Base-by-base conservation (phyloP, 2,888 invertebrate genomes). In the Noctua fimbriata region DNA sequence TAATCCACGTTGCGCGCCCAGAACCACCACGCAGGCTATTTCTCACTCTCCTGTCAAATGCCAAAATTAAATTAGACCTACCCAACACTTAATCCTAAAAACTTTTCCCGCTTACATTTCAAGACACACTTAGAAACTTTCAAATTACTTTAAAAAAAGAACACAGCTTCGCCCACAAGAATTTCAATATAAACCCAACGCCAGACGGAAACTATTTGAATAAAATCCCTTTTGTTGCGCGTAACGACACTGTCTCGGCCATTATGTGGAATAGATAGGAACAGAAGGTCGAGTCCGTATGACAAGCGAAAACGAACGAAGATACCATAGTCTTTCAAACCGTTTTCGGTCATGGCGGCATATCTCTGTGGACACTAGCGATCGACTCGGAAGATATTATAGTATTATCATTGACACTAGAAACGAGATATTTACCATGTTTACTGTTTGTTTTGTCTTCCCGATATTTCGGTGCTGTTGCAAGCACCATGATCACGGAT, bases 141-240 rank as follows among this genome's bases (percentile, higher is more conserved):
- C n/a, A 83, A 87, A 87, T 87, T 77, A 73, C 80, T 79, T 71
- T 7, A 16, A 81, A 79, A 83, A 83, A 87, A 78, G 69, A 80
- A 47, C 73, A 32, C 74, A 21, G 66, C 72, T 36, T 76, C 65
- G 49, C 65, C 83, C 83, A 72, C 83, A 84, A 82, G 89, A 89
- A 89, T 89, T 89, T 89, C 89, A 89, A 89, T 89, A 89, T 88
- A 88, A 88, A 85, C 75, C 85, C 75, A 69, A 70, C 78, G 73
- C 72, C 79, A 83, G 83, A 88, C 88, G 80, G 84, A 83, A 91
- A 90, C 91, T 91, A 92, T 92, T 92, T 91, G 89, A 92, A 92
- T 93, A 92, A 92, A 93, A 92, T 90, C 88, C 86, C 88, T 90
- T 90, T 89, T 81, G 86, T 85, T 73, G 74, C 73, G 63, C 82